Percentiles rank a stretch among this genome's conserved stretches.
phyloP scores from a whole-genome alignment of 2,888 invertebrate species.

The Schrankia costaestrigalis region DNA sequence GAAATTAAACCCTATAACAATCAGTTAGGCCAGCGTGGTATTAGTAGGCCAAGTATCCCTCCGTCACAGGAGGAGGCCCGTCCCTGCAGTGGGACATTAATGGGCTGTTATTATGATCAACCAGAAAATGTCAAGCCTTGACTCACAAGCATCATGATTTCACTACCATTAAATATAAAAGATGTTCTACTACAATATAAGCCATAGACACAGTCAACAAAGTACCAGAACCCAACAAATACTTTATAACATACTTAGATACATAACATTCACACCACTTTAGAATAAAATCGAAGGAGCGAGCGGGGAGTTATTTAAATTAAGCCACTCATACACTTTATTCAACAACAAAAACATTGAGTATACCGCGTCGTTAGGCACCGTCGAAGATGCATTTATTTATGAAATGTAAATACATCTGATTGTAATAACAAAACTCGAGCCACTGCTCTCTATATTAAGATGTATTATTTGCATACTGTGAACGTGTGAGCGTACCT shows the following conservation, averaged over 20 bases:
- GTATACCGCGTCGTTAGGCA: constrained; percentile 60
- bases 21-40: too few relatives aligned
- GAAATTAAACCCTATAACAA: too few relatives aligned
- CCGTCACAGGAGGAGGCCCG: too few relatives aligned
- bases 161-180: too few relatives aligned
- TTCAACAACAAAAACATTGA: constrained; percentile 47
- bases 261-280: constrained; percentile 53
- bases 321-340: constrained; percentile 53
- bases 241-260: constrained; percentile 14
- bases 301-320: constrained; percentile 64
- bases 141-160: too few relatives aligned
- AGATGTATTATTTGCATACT: constrained; percentile 80
- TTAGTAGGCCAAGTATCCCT: too few relatives aligned
- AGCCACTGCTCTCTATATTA: constrained; percentile 76
- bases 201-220: too few relatives aligned
- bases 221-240: too few relatives aligned
- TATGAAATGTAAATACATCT: constrained; percentile 81
- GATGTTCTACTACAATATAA: too few relatives aligned
- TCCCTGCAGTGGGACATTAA: too few relatives aligned
- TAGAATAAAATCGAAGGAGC: constrained; percentile 34
- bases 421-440: constrained; percentile 81
- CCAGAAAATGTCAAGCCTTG: too few relatives aligned
- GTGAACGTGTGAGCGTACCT: constrained; percentile 59
- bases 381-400: constrained; percentile 73
- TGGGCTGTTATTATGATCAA: too few relatives aligned